phyloP scores from a whole-genome alignment of 2,797 vertebrate species.

The Geotria australis region DNA sequence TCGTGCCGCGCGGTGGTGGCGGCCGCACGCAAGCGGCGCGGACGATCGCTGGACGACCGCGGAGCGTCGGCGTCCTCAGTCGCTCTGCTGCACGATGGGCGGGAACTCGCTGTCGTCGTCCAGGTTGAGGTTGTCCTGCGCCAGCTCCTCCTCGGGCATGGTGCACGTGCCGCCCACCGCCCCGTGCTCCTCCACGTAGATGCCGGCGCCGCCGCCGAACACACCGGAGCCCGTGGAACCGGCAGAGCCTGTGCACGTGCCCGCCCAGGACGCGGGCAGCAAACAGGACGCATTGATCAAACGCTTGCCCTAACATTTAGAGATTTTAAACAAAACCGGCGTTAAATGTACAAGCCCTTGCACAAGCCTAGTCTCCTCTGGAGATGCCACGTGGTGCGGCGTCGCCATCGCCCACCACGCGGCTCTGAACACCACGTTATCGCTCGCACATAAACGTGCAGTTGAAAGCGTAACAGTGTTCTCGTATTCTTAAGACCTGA shows the following conservation, averaged over 20 bases:
- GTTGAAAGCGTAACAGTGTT: too few species aligned
- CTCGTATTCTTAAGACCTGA: too few species aligned
- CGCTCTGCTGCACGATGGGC: slow-evolving; percentile 74
- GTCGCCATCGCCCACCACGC: too few species aligned
- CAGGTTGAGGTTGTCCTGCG: slow-evolving; percentile 19
- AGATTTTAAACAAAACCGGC: background rate
- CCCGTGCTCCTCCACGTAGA: slow-evolving; percentile 62
- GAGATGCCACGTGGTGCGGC: too few species aligned
- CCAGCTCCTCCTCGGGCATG: slow-evolving; percentile 42
- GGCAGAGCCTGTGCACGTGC: too few species aligned
- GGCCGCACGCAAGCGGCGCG: background rate
- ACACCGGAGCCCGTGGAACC: too few species aligned
- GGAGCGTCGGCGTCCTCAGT: slow-evolving; percentile 18
- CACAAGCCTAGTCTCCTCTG: too few species aligned
- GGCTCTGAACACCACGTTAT: too few species aligned
- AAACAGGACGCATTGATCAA: too few species aligned
- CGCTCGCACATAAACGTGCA: too few species aligned
- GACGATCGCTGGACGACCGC: too few species aligned
- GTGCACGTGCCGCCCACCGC: slow-evolving; percentile 51
- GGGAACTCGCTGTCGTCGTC: slow-evolving; percentile 90
- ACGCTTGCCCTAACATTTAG: slow-evolving; percentile 1
- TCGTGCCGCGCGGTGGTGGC: background rate
- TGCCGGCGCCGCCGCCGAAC: slow-evolving; percentile 3
- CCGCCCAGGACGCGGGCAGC: too few species aligned
- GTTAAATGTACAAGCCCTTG: slow-evolving; percentile 2